Conservation (phyloP, 2,888 invertebrate species). For the Athalia rosae region DNA sequence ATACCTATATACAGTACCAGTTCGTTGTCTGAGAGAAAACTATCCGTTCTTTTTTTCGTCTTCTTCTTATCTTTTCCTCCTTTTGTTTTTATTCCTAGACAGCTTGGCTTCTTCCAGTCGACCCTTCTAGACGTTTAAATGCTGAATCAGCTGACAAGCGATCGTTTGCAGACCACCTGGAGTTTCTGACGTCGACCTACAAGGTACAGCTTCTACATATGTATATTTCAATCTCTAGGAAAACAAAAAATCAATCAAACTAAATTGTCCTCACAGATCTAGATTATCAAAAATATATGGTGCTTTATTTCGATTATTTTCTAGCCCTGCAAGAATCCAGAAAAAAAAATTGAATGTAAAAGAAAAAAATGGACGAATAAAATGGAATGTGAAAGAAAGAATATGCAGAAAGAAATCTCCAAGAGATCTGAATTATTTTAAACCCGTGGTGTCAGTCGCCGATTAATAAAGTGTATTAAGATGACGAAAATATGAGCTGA, state of each 20-base stretch:
- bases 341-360: background rate
- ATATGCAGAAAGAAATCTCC: too few relatives aligned
- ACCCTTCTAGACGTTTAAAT: conserved; percentile 22
- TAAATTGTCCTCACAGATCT: too few relatives aligned
- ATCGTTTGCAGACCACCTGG: conserved; percentile 28
- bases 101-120: background rate
- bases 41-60: conserved; percentile 7
- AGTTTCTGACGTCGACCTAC: background rate
- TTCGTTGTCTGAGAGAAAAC: background rate
- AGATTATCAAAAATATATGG: too few relatives aligned
- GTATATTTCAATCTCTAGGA: background rate
- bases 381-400: background rate
- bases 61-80: background rate
- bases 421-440: too few relatives aligned
- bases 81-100: too few relatives aligned
- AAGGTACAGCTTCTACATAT: background rate
- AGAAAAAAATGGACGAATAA: background rate
- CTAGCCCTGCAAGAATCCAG: background rate
- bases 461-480: too few relatives aligned
- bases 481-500: too few relatives aligned
- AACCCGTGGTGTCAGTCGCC: too few relatives aligned
- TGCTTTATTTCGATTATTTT: too few relatives aligned
- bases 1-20: conserved; percentile 18
- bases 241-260: background rate
- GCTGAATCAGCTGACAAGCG: conserved; percentile 40